phyloP scores from a whole-genome alignment of 2,888 invertebrate genomes.

The Ectemnius cavifrons region DNA sequence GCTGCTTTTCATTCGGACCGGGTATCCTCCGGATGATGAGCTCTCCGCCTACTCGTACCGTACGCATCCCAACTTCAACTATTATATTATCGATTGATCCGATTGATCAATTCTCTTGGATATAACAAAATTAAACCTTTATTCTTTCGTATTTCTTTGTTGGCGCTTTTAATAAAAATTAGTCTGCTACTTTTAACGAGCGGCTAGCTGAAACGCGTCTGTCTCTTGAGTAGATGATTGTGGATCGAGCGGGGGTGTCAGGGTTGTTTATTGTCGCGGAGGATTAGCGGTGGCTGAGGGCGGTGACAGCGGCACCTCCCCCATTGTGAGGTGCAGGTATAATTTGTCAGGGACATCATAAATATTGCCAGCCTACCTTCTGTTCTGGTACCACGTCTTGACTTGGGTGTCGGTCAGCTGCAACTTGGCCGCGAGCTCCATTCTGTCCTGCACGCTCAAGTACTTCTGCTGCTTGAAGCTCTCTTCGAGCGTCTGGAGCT shows the following conservation, averaged over 20 bases:
- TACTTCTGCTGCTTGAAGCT: constrained; percentile 98
- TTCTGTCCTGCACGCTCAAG: constrained; percentile 96
- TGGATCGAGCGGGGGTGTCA: too few species aligned
- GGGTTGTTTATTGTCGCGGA: constrained; percentile 5
- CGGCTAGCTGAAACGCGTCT: not conserved
- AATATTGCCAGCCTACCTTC: constrained; percentile 83
- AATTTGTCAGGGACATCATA: constrained; percentile 15
- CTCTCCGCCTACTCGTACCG: constrained; percentile 20
- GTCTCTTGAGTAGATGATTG: too few species aligned
- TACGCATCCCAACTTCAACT: constrained; percentile 1
- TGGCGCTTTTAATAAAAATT: not conserved
- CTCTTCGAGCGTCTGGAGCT: constrained; percentile 96
- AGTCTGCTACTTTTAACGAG: not conserved
- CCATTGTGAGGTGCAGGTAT: constrained; percentile 7
- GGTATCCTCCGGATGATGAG: constrained; percentile 36
- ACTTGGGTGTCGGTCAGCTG: constrained; percentile 99
- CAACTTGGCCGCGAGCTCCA: constrained; percentile 98
- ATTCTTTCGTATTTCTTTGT: not conserved
- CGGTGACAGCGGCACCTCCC: not conserved
- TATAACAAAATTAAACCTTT: not conserved
- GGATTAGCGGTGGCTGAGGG: not conserved
- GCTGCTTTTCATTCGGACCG: constrained; percentile 34
- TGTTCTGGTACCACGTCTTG: constrained; percentile 99
- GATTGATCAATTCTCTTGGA: constrained; percentile 34
- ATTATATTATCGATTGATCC: constrained; percentile 36